These are phyloP conservation scores for Ceuthmochares aereus DNA, from an alignment of 2,113 vertebrate genomes.

Conservation along the genomic window DNA sequence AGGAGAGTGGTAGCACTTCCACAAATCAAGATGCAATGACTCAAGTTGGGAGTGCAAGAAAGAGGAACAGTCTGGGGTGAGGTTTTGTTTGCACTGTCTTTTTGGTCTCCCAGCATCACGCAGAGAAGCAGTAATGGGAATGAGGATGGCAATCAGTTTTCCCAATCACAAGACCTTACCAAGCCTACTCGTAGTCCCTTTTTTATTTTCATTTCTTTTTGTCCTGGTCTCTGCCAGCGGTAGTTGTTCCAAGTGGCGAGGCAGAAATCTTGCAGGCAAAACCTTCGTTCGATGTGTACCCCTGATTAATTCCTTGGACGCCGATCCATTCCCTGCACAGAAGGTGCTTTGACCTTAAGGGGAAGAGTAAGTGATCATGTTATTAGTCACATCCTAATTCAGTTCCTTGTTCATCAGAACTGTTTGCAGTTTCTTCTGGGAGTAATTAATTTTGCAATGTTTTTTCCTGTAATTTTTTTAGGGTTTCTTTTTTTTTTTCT, in stretches of 20 bases:
- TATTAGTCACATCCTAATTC: neutral
- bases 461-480: neutral
- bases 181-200: neutral
- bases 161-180: neutral
- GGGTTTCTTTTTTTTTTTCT: neutral
- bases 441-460: neutral
- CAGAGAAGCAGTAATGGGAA: neutral
- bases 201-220: neutral
- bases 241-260: fast-evolving
- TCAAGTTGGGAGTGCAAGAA: neutral
- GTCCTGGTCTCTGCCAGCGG: neutral
- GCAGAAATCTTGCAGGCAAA: neutral
- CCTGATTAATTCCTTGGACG: neutral
- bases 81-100: neutral
- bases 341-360: neutral
- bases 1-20: neutral
- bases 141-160: neutral
- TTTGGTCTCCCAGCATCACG: fast-evolving
- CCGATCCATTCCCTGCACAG: neutral
- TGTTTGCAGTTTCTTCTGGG: fast-evolving
- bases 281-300: fast-evolving
- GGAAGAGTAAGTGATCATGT: neutral
- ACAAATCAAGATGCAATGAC: neutral
- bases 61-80: fast-evolving
- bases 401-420: neutral